Conservation (phyloP, 2,888 invertebrate genomes). For the Pheosia tremula region DNA sequence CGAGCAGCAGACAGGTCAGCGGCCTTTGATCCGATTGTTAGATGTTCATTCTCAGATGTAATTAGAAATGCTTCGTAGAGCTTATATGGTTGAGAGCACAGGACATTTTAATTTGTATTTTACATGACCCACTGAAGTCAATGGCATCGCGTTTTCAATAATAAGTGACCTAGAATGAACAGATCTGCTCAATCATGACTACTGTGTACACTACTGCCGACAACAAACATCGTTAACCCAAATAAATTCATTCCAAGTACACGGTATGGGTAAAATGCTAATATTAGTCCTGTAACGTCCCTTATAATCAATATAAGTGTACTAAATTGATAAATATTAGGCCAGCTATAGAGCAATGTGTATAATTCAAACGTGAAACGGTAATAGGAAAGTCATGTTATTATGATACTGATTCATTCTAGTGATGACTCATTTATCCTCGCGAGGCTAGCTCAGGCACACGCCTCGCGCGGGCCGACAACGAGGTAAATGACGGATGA, state of each 20-base stretch:
- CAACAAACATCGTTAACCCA: slow-evolving; percentile 61
- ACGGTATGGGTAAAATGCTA: not conserved
- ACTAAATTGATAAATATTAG: not conserved
- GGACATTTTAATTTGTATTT: slow-evolving; percentile 58
- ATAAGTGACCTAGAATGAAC: slow-evolving; percentile 42
- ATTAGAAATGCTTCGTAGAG: slow-evolving; percentile 65
- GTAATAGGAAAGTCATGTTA: not conserved
- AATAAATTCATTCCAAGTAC: slow-evolving; percentile 37
- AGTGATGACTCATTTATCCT: not conserved
- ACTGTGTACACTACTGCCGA: slow-evolving; percentile 36
- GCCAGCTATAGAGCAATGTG: not conserved
- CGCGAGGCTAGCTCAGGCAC: no score
- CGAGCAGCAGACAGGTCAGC: slow-evolving; percentile 69
- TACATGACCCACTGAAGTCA: slow-evolving; percentile 41
- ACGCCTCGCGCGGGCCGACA: no score
- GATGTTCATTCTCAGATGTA: slow-evolving; percentile 61
- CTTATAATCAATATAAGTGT: not conserved
- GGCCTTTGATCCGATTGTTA: slow-evolving; percentile 76
- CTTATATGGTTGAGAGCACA: slow-evolving; percentile 49
- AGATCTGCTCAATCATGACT: slow-evolving; percentile 48
- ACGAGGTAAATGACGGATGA: no score
- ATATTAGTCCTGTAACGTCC: not conserved
- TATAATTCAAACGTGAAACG: not conserved
- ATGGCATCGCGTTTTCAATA: slow-evolving; percentile 15
- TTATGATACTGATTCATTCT: not conserved